These are phyloP conservation scores for Peromyscus eremicus DNA, from an alignment of 2,797 vertebrate genomes.

Conservation along the genomic window DNA sequence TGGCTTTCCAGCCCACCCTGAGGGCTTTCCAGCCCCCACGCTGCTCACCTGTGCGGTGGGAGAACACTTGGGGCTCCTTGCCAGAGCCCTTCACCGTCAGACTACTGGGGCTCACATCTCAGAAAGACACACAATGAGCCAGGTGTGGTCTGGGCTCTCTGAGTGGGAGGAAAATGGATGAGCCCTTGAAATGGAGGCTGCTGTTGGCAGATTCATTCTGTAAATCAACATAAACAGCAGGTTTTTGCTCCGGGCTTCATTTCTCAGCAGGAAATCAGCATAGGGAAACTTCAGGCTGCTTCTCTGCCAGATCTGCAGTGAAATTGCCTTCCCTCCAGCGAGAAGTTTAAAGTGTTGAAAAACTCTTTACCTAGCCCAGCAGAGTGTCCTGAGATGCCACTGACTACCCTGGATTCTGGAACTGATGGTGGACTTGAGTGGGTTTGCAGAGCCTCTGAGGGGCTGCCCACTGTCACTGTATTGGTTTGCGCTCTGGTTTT, in stretches of 20 bases:
- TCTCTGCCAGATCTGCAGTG: slow-evolving; percentile 44
- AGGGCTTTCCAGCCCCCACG: background rate
- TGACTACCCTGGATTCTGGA: background rate
- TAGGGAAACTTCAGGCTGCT: slow-evolving; percentile 31
- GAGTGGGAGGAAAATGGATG: slow-evolving; percentile 46
- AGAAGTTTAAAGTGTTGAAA: slow-evolving; percentile 13
- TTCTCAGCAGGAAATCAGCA: slow-evolving; percentile 64
- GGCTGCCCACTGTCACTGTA: background rate
- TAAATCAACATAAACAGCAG: slow-evolving; percentile 71
- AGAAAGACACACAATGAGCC: slow-evolving; percentile 30
- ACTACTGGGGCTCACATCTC: background rate
- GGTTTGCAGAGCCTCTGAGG: background rate
- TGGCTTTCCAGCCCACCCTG: background rate
- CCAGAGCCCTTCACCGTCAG: background rate
- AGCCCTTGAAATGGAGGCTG: slow-evolving; percentile 38
- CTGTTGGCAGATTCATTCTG: slow-evolving; percentile 58
- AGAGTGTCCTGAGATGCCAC: background rate
- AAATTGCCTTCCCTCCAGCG: slow-evolving; percentile 42
- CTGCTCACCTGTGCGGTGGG: background rate
- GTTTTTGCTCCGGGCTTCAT: slow-evolving; percentile 57
- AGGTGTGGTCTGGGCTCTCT: slow-evolving; percentile 38
- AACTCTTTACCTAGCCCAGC: background rate
- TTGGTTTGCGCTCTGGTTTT: background rate
- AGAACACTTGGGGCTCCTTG: background rate
- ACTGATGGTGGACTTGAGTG: background rate